Evolutionary conservation across 2,888 invertebrate species (phyloP).

Genomic region (Trisateles emortualis): DNA sequence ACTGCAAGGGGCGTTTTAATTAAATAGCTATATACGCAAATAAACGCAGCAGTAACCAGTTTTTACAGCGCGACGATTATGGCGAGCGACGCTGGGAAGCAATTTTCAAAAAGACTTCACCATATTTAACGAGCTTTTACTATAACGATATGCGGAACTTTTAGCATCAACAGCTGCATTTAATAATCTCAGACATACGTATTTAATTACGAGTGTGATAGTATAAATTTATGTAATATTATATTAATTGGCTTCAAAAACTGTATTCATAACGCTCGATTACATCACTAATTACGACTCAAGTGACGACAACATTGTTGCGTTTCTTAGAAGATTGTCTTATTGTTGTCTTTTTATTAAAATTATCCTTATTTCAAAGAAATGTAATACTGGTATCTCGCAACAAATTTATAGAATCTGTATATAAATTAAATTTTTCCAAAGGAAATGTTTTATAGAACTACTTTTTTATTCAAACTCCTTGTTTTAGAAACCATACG

Average conservation of each 20-base stretch:
- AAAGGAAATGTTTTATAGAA: too few relatives aligned
- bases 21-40: background rate
- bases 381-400: background rate
- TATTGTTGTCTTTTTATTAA: constrained; percentile 9
- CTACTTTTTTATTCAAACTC: too few relatives aligned
- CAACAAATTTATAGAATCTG: too few relatives aligned
- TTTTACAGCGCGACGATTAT: too few relatives aligned
- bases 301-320: constrained; percentile 29
- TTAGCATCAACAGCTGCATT: constrained; percentile 17
- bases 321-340: constrained; percentile 11
- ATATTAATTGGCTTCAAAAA: constrained; percentile 34
- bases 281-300: constrained; percentile 24
- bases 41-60: background rate
- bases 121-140: constrained; percentile 1
- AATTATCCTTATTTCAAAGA: background rate
- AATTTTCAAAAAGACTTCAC: constrained; percentile 5
- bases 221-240: constrained; percentile 30
- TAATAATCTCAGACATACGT: constrained; percentile 27
- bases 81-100: background rate
- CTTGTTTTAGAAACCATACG: too few relatives aligned
- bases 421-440: too few relatives aligned
- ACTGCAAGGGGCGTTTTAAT: background rate
- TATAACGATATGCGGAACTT: constrained; percentile 17
- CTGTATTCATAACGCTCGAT: constrained; percentile 20
- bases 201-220: constrained; percentile 31